These are phyloP conservation scores for Montipora cactus DNA, from an alignment of 64 coral and sea anemone species.

Conservation along the genomic window DNA sequence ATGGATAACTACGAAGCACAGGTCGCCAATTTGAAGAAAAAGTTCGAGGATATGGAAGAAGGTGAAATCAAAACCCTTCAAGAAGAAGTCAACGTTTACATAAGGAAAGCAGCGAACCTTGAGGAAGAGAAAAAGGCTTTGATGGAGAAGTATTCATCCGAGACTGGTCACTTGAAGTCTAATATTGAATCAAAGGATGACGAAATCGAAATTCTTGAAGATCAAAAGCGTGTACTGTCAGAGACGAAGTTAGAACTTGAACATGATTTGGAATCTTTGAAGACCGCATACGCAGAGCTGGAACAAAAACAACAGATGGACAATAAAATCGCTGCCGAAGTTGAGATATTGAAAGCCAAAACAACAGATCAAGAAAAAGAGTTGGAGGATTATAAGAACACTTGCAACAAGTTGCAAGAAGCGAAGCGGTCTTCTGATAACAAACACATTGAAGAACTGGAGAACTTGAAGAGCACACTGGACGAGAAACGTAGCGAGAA, in stretches of 20 bases:
- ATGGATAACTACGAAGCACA: constrained; percentile 93
- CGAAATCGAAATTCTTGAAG: constrained; percentile 5
- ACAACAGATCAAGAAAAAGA: constrained; percentile 55
- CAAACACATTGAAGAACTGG: constrained; percentile 58
- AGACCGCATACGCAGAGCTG: constrained; percentile 40
- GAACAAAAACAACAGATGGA: constrained; percentile 67
- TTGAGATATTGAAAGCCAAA: constrained; percentile 33
- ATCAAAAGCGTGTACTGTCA: constrained; percentile 42
- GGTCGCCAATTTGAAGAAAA: constrained; percentile 78
- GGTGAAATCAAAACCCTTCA: constrained; percentile 89
- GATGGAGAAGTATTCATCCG: constrained; percentile 59
- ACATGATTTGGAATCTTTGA: constrained; percentile 37
- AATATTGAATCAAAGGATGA: constrained; percentile 29
- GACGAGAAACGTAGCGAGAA: neutral
- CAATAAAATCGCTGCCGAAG: constrained; percentile 42
- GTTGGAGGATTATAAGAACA: constrained; percentile 53
- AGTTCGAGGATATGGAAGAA: constrained; percentile 83
- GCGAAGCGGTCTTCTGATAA: constrained; percentile 59
- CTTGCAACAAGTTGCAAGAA: constrained; percentile 55
- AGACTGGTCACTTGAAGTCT: constrained; percentile 46
- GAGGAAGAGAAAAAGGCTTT: constrained; percentile 76
- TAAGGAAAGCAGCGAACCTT: constrained; percentile 79
- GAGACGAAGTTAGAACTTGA: constrained; percentile 50
- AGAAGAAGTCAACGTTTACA: constrained; percentile 91
- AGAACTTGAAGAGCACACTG: constrained; percentile 35